These are phyloP conservation scores for Lomographa bimaculata DNA, from an alignment of 2,888 invertebrate genomes.

Conservation along the genomic window DNA sequence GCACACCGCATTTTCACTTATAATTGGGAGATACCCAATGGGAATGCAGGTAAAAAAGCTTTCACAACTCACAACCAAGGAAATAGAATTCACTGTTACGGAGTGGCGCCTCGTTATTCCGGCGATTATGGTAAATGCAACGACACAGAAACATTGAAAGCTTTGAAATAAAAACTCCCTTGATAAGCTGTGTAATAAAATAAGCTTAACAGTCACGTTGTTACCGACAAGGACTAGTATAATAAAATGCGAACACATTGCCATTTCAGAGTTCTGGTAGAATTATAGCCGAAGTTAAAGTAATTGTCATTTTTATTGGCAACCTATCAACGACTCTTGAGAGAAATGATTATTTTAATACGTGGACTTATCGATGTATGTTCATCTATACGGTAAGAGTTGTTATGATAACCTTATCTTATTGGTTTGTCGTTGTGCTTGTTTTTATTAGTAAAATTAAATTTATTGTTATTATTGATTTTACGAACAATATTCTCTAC, in stretches of 20 bases:
- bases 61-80: conserved; percentile 1
- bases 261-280: conserved; percentile 7
- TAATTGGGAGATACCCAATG: conserved; percentile 46
- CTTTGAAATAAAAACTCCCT: conserved; percentile 12
- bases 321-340: conserved; percentile 11
- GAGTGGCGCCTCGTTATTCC: conserved; percentile 1
- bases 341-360: conserved; percentile 5
- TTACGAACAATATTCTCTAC: neutral
- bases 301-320: conserved; percentile 21
- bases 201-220: conserved; percentile 3
- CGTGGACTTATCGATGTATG: too few species aligned
- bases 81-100: conserved; percentile 23
- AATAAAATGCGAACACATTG: conserved; percentile 13
- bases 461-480: too few species aligned
- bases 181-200: conserved; percentile 10
- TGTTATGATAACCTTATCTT: too few species aligned
- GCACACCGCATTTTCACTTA: conserved; percentile 49
- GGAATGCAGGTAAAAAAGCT: conserved; percentile 35
- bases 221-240: conserved; percentile 4
- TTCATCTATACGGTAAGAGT: too few species aligned
- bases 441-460: too few species aligned
- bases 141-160: conserved; percentile 8
- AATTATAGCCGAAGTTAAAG: conserved; percentile 11
- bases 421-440: too few species aligned
- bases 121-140: conserved; percentile 3